phyloP scores from a whole-genome alignment of 2,888 invertebrate species.

The Ectropis crepuscularia region DNA sequence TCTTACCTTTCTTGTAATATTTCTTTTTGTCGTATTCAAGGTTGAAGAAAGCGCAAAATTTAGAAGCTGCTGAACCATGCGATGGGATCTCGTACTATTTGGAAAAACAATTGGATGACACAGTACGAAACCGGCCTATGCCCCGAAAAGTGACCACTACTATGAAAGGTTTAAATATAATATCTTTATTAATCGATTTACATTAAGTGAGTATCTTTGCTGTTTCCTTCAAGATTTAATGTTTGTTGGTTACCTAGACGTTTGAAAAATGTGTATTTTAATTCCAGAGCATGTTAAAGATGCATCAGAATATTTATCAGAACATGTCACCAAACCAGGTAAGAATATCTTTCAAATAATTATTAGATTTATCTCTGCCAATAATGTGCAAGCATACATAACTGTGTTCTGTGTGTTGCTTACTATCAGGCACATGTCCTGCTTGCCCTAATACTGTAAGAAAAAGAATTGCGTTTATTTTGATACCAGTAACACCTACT shows the following conservation, averaged over 20 bases:
- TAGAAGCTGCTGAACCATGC: conserved; percentile 54
- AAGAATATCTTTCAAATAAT: conserved; percentile 16
- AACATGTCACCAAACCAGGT: conserved; percentile 68
- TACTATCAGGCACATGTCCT: too few species aligned
- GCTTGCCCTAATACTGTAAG: too few species aligned
- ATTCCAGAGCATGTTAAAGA: conserved; percentile 65
- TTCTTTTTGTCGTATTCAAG: conserved; percentile 39
- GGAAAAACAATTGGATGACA: conserved; percentile 65
- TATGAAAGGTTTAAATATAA: conserved; percentile 63
- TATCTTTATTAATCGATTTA: neutral
- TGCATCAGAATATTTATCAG: conserved; percentile 64
- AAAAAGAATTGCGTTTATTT: too few species aligned
- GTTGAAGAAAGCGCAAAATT: conserved; percentile 57
- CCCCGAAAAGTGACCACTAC: conserved; percentile 62
- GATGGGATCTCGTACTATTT: conserved; percentile 53
- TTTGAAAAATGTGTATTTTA: neutral
- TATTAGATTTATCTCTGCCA: too few species aligned
- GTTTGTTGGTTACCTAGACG: too few species aligned
- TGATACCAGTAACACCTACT: too few species aligned
- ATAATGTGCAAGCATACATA: too few species aligned
- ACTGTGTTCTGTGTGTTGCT: too few species aligned
- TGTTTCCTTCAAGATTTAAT: too few species aligned
- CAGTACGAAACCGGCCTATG: conserved; percentile 59
- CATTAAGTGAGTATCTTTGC: too few species aligned
- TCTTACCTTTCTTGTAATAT: too few species aligned